Conservation (phyloP, 2,113 vertebrate species). For the Nicator chloris region DNA sequence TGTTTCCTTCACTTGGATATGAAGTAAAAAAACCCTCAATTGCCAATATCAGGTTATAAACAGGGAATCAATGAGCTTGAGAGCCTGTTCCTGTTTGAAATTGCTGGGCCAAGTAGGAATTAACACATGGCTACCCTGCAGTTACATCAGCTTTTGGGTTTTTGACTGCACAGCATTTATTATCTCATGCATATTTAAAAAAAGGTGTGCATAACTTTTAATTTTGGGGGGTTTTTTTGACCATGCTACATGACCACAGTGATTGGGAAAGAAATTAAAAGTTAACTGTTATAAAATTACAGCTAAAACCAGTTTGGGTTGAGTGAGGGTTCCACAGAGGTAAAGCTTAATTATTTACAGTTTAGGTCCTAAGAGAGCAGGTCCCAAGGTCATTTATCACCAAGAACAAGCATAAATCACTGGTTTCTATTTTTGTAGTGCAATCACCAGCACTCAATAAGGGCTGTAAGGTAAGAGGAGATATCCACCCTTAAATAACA, state of each 20-base stretch:
- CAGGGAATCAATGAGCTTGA: not conserved
- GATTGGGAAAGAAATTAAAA: not conserved
- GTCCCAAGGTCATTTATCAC: slow-evolving; percentile 39
- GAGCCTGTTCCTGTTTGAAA: not conserved
- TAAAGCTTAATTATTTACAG: slow-evolving; percentile 63
- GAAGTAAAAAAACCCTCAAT: not conserved
- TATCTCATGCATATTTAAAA: not conserved
- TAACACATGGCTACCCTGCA: not conserved
- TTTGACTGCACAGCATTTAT: not conserved
- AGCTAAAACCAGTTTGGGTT: not conserved
- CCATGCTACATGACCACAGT: not conserved
- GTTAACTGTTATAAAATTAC: not conserved
- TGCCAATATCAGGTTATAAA: not conserved
- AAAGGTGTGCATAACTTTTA: not conserved
- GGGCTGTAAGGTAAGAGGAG: not conserved
- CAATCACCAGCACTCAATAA: not conserved
- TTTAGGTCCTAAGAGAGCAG: not conserved
- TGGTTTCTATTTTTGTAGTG: not conserved
- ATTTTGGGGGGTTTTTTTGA: not conserved
- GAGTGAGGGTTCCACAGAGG: not conserved
- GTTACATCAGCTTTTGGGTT: not conserved
- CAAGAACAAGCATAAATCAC: not conserved
- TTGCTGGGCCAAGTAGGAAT: not conserved
- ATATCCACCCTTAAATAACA: not conserved
- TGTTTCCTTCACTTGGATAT: not conserved